Base-by-base conservation (phyloP, 2,888 invertebrate genomes). In the Oxystoma pomonae region DNA sequence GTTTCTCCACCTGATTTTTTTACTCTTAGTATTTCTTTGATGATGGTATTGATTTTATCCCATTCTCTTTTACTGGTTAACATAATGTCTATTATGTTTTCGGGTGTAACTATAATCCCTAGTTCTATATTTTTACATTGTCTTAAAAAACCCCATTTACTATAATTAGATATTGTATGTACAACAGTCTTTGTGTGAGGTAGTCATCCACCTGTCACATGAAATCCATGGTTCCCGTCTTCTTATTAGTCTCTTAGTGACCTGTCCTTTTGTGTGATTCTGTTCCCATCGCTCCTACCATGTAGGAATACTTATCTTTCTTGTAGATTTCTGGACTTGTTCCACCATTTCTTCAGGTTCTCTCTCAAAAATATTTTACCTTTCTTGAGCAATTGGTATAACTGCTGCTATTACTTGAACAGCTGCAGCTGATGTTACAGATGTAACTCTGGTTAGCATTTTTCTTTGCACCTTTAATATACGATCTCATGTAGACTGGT, bases 401-500 rank as follows among this genome's bases (percentile, higher is more conserved):
- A 55, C 49, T 1, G 61, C 62, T n/a, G 66, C 35, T 2, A 68
- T n/a, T 9, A 69, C 59, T 16, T 57, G 59, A 0, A 58, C 57
- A 1, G 68, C 65, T 18, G 60, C 65, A 1, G 62, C 50, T 9
- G 66, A 64, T 9, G 62, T 59, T 9, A 62, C 63, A 1, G 49
- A 18, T 1, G 59, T 50, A 2, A 60, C 57, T 20, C 65, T 49
- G 2, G 66, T 16, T 9, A 58, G 9, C 18, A 53, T 21, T 12
- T 17, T 60, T 22, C 67, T 55, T 57, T 69, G 66, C 9, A 50
- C n/a, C 1, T 20, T 20, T 2, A 20, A 17, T 0, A 68, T 61
- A 16, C 12, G 1, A 1, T 55, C 20, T 17, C 21, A 21, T 16
- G 67, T 68, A 69, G 20, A 65, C 58, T 17, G 69, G 67, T 1